phyloP scores from a whole-genome alignment of 1,140 invertebrate species.

The Drosophila pallidifrons region DNA sequence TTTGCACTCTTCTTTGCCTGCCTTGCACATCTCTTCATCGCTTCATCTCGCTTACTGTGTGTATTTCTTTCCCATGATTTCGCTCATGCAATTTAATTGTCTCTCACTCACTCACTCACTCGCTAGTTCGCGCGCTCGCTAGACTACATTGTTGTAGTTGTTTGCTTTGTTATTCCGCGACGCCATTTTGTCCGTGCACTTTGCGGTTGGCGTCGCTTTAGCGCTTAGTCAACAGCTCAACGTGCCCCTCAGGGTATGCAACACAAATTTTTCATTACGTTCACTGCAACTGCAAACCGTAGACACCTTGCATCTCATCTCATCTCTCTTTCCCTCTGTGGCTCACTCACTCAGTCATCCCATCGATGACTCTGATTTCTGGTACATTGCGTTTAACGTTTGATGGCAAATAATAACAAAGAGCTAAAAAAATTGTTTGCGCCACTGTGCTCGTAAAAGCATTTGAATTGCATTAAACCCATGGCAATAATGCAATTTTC shows the following conservation, averaged over 20 bases:
- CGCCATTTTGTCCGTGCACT: constrained; percentile 51
- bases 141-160: constrained; percentile 24
- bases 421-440: constrained; percentile 7
- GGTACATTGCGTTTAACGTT: constrained; percentile 36
- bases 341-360: not conserved
- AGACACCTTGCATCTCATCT: constrained; percentile 31
- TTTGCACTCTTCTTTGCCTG: not conserved
- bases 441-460: constrained; percentile 47
- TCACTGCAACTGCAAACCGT: constrained; percentile 13
- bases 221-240: constrained; percentile 20
- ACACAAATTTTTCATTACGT: constrained; percentile 49
- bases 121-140: no score
- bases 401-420: constrained; percentile 1
- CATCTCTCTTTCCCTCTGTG: not conserved
- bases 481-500: constrained; percentile 63
- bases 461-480: constrained; percentile 64
- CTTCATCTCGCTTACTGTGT: constrained; percentile 12
- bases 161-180: constrained; percentile 3
- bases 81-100: constrained; percentile 68
- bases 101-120: constrained; percentile 3
- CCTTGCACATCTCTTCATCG: not conserved
- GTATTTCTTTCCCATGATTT: constrained; percentile 37
- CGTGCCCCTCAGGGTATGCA: constrained; percentile 43
- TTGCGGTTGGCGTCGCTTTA: constrained; percentile 41
- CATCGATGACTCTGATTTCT: constrained; percentile 28